Conservation (phyloP, 2,797 vertebrate species). For the Discoglossus pictus region DNA sequence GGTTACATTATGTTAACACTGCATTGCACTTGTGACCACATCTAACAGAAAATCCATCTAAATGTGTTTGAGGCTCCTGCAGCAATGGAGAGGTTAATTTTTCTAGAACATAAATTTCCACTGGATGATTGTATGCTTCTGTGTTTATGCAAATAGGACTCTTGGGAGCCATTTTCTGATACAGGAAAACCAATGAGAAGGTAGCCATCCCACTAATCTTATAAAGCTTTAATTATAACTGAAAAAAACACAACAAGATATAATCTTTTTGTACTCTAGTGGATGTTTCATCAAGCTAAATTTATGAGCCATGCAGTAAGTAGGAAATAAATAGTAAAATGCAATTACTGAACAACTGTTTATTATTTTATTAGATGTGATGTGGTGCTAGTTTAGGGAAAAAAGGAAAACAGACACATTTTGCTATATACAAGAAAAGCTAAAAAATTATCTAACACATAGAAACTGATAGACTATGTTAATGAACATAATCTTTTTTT, state of each 20-base stretch:
- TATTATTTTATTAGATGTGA: not conserved
- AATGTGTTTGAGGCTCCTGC: too few relatives aligned
- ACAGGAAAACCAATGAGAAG: slow-evolving; percentile 3
- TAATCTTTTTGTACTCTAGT: slow-evolving; percentile 17
- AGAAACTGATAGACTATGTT: too few relatives aligned
- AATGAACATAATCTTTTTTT: too few relatives aligned
- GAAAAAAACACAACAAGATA: slow-evolving; percentile 18
- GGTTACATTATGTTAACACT: too few relatives aligned
- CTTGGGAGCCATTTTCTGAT: slow-evolving; percentile 12
- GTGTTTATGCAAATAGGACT: slow-evolving; percentile 16
- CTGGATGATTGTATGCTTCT: too few relatives aligned
- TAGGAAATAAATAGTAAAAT: not conserved
- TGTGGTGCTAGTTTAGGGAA: not conserved
- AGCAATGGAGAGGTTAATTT: too few relatives aligned
- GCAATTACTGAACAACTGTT: not conserved
- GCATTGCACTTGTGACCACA: too few relatives aligned
- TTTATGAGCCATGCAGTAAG: not conserved
- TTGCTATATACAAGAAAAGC: too few relatives aligned
- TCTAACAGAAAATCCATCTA: too few relatives aligned
- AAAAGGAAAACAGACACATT: too few relatives aligned
- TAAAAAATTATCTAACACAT: too few relatives aligned
- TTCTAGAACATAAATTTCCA: too few relatives aligned
- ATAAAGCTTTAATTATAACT: slow-evolving; percentile 22
- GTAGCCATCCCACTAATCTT: slow-evolving; percentile 16
- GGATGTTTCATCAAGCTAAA: not conserved